These are phyloP conservation scores for Thamnophis sirtalis DNA, from an alignment of 2,113 vertebrate genomes.

Conservation along the genomic window DNA sequence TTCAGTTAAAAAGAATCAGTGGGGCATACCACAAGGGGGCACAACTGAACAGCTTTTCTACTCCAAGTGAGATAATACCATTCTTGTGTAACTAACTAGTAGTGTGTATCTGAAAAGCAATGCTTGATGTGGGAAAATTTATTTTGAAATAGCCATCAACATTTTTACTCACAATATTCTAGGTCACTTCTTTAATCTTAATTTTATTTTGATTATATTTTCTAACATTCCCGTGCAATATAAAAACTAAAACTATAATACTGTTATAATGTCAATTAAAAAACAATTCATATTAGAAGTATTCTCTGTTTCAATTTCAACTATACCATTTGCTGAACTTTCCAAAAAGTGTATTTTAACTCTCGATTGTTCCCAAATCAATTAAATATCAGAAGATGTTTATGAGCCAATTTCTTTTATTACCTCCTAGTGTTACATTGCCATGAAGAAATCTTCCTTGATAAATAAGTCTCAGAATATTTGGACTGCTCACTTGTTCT, in stretches of 20 bases:
- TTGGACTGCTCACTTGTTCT: conserved; percentile 96
- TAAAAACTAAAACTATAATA: conserved; percentile 3
- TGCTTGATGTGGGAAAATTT: conserved; percentile 45
- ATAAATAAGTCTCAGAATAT: conserved; percentile 96
- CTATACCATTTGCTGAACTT: neutral
- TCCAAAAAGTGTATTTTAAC: neutral
- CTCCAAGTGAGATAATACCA: conserved; percentile 35
- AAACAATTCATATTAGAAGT: neutral
- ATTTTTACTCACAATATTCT: conserved; percentile 17
- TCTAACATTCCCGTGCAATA: neutral
- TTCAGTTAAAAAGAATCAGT: neutral
- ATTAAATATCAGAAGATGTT: neutral
- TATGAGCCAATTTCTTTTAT: conserved; percentile 36
- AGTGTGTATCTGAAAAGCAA: conserved; percentile 28
- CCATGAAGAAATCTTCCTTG: conserved; percentile 98
- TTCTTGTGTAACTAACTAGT: conserved; percentile 43
- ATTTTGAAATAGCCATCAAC: conserved; percentile 49
- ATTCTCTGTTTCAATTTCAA: neutral
- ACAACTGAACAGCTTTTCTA: conserved; percentile 51
- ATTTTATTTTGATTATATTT: neutral
- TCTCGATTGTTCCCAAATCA: neutral
- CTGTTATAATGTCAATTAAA: neutral
- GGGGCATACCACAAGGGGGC: conserved; percentile 63
- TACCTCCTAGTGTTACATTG: conserved; percentile 98
- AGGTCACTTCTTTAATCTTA: conserved; percentile 12